Percentiles rank a stretch among this genome's conserved stretches.
These are phyloP conservation scores for Ceuthmochares aereus DNA, from an alignment of 2,113 vertebrate species.

Conservation along the genomic window DNA sequence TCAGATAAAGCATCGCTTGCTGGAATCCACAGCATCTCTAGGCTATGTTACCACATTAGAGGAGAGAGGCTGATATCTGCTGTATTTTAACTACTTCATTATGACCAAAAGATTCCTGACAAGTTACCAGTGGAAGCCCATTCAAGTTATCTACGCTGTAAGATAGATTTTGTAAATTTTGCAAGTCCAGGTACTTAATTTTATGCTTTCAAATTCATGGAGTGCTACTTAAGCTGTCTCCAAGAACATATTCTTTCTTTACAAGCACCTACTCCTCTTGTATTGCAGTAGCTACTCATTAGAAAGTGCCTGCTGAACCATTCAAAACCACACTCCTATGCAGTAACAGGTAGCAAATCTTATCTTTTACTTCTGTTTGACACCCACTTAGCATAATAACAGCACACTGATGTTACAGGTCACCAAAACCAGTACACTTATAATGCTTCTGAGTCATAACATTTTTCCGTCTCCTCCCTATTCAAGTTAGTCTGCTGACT, in stretches of 20 bases:
- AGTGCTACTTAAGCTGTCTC: background rate
- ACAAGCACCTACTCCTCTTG: background rate
- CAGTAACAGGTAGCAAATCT: background rate
- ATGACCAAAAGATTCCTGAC: background rate
- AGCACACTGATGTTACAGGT: background rate
- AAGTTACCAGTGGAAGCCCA: background rate
- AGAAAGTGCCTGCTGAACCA: background rate
- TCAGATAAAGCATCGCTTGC: background rate
- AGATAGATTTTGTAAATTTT: background rate
- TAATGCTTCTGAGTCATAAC: background rate
- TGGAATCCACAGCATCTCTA: constrained; percentile 4
- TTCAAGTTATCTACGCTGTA: background rate
- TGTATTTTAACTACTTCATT: background rate
- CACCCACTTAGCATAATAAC: background rate
- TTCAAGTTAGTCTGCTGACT: background rate
- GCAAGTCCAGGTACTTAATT: background rate
- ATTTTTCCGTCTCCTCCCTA: background rate
- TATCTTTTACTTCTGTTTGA: background rate
- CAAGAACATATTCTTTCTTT: background rate
- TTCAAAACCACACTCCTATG: background rate
- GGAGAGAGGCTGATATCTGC: background rate
- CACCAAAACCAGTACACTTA: background rate
- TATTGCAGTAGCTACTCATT: background rate
- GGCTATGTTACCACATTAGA: background rate
- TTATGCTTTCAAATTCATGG: background rate